Base-by-base conservation (phyloP, 2,888 invertebrate genomes). In the Eurytoma adleriae region DNA sequence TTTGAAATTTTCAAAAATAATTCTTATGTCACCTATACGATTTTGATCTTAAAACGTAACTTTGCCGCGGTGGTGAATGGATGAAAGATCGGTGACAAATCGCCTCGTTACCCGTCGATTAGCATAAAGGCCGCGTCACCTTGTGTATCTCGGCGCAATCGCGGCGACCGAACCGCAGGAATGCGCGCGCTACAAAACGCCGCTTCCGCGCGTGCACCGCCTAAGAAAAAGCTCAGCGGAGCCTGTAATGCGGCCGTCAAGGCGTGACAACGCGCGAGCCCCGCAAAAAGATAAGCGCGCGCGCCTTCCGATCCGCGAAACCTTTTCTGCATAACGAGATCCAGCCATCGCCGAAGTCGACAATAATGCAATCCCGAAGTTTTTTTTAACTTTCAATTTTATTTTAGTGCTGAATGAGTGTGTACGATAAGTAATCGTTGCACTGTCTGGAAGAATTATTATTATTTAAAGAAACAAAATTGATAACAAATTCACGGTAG, bases 221-320 rank as follows among this genome's bases (percentile, higher is more conserved):
- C 30, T 30, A 30, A 83, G 83, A 84, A 85, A 85, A 85, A 84
- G 84, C 86, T 86, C 86, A 88, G 86, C 88, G 85, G 87, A 88
- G 88, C 88, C 85, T 87, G 87, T 89, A 89, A 89, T 86, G 87
- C 84, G 86, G 83, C 85, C 87, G 86, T 87, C 88, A 88, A 88
- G 85, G 85, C 88, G 87, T 89, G 86, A 89, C 89, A 71, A 59
- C n/a, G 20, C 24, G 54, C 56, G 27, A 68, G 54, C 68, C 70
- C 4, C 7, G 71, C 50, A 56, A 76, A 70, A 64, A 77, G 62
- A 48, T 66, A 66, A 73, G 27, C 18, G 54, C 50, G 50, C 18
- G 57, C 48, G 48, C 48, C n/a, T 24, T 27, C 24, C 48, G 20
- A 61, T 61, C 20, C 59, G 59, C 20, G 20, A 40, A 40, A 40